Base-by-base conservation (phyloP, 1,140 invertebrate species). In the Polyergus mexicanus region DNA sequence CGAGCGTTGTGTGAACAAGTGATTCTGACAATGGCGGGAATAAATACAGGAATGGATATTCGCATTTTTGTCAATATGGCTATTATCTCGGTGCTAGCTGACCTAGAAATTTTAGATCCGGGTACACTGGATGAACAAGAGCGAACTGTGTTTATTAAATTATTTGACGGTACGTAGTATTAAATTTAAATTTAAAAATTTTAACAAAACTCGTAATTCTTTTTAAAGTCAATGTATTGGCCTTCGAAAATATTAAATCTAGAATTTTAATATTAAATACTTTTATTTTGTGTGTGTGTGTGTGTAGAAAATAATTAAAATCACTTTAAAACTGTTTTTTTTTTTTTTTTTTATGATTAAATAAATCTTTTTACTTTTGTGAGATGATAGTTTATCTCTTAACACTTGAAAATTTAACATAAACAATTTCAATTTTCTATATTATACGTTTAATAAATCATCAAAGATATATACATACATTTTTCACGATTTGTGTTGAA, bases 21-120 rank as follows among this genome's bases (percentile, higher is more conserved):
- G 38, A 72, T 63, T n/a, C 41, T 86, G 58, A 85, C 78, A 25
- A 65, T n/a, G 38, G 62, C 47, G 58, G 85, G 22, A 32, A 28
- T 6, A 41, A 58, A 56, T 63, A 66, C 62, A 58, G 75, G 32
- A 13, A 54, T 66, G 35, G 76, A 84, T 19, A 16, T 80, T 71
- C 51, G 58, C 54, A 47, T 71, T 56, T 88, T 91, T 47, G 51
- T 89, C 75, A 85, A 85, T 58, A 35, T 75, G 32, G 56, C 76
- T n/a, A 32, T 86, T 54, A 62, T 71, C 28, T 88, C 75, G 63
- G 63, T 62, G 11, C 41, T 89, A 56, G 28, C 44, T 60, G 86
- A 89, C 10, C n/a, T 88, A 25, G 25, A 76, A 25, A 25, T 76
- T 28, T 86, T 86, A 47, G 38, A 54, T n/a, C 44, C 3, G 10